Evolutionary conservation across 1,140 invertebrate species (phyloP).

Genomic region (Lycorma delicatula): DNA sequence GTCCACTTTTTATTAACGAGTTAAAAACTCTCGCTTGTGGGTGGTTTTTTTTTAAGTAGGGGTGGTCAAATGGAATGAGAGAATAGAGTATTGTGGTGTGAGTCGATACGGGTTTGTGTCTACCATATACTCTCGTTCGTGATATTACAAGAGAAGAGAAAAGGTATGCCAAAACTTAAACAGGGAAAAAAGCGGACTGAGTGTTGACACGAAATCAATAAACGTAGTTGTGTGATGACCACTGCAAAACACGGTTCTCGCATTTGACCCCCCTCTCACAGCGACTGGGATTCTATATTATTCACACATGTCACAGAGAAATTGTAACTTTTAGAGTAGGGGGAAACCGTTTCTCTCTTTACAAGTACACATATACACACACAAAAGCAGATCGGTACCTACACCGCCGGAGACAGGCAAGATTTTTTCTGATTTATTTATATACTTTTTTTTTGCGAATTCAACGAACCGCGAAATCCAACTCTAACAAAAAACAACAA

Average conservation of each 20-base stretch:
- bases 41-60: too few species aligned
- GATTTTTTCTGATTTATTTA: conserved; percentile 10
- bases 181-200: not conserved
- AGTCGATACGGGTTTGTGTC: too few species aligned
- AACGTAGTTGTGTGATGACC: conserved; percentile 13
- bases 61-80: too few species aligned
- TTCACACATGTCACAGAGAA: conserved; percentile 14
- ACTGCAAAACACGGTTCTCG: conserved; percentile 21
- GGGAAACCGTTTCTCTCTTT: too few species aligned
- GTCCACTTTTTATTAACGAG: too few species aligned
- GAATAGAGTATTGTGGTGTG: too few species aligned
- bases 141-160: not conserved
- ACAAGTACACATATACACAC: too few species aligned
- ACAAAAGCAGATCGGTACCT: not conserved
- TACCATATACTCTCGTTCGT: too few species aligned
- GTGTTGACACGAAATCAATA: conserved; percentile 3
- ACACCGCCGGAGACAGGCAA: too few species aligned
- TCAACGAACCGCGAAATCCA: conserved; percentile 4
- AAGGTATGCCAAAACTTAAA: conserved; percentile 7
- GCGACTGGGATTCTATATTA: not conserved
- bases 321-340: too few species aligned
- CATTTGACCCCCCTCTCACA: conserved; percentile 5
- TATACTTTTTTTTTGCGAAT: conserved; percentile 2
- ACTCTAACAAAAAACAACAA: too few species aligned
- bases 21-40: too few species aligned